These are phyloP conservation scores for Hylia prasina DNA, from an alignment of 2,113 vertebrate genomes.

Conservation along the genomic window DNA sequence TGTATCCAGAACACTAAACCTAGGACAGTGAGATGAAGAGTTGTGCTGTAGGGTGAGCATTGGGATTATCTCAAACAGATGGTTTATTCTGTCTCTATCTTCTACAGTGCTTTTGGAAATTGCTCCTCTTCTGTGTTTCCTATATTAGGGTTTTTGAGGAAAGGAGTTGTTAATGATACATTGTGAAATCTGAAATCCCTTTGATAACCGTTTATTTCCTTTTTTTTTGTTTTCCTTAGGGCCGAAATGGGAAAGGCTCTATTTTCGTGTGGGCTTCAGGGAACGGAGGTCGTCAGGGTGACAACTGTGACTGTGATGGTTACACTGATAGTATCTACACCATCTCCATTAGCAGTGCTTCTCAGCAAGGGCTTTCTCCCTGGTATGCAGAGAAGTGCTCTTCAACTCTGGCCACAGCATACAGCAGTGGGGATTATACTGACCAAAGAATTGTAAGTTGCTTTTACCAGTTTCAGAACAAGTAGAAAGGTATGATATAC, in stretches of 20 bases:
- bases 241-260: slow-evolving; percentile 92
- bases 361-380: slow-evolving; percentile 94
- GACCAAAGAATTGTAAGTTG: slow-evolving; percentile 96
- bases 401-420: slow-evolving; percentile 94
- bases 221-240: slow-evolving; percentile 69
- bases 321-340: slow-evolving; percentile 99
- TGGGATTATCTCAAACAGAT: background rate
- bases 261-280: slow-evolving; percentile 99
- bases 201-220: background rate
- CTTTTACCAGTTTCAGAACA: slow-evolving; percentile 6
- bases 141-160: background rate
- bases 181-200: background rate
- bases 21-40: background rate
- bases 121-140: background rate
- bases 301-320: slow-evolving; percentile 97
- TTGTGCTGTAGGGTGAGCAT: background rate
- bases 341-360: slow-evolving; percentile 96
- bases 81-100: background rate
- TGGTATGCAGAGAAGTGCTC: slow-evolving; percentile 99
- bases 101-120: background rate
- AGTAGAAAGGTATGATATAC: background rate
- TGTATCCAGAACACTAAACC: background rate
- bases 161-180: background rate
- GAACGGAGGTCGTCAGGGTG: slow-evolving; percentile 93
- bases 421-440: slow-evolving; percentile 98